phyloP scores from a whole-genome alignment of 2,113 vertebrate genomes.

The Nothobranchius kuhntae region DNA sequence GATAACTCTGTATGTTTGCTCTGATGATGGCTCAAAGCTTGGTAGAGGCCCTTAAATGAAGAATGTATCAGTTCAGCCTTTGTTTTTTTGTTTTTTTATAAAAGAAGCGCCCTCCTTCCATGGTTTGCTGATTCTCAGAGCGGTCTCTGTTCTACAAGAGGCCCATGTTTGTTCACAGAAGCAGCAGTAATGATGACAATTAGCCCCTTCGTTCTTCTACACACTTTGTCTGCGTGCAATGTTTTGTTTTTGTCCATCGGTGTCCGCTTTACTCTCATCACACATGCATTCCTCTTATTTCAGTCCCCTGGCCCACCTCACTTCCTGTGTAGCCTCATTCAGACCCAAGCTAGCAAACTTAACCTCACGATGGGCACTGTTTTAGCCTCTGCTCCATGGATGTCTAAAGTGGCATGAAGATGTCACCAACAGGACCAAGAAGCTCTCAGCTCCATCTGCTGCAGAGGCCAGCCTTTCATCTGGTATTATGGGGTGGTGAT shows the following conservation, averaged over 20 bases:
- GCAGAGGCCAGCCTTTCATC: slow-evolving; percentile 60
- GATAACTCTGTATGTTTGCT: slow-evolving; percentile 53
- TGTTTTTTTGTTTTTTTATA: slow-evolving; percentile 24
- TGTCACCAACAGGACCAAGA: slow-evolving; percentile 60
- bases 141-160: slow-evolving; percentile 57
- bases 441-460: slow-evolving; percentile 70
- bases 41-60: slow-evolving; percentile 6
- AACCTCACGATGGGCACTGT: not conserved
- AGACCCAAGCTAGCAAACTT: slow-evolving; percentile 17
- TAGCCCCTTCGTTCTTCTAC: not conserved
- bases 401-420: slow-evolving; percentile 59
- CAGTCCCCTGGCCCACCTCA: slow-evolving; percentile 13
- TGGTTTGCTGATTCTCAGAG: slow-evolving; percentile 51
- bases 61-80: not conserved
- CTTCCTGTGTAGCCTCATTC: slow-evolving; percentile 24
- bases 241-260: slow-evolving; percentile 58
- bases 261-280: slow-evolving; percentile 32
- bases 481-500: slow-evolving; percentile 65
- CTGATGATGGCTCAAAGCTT: slow-evolving; percentile 5
- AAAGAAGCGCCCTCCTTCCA: slow-evolving; percentile 49
- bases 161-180: slow-evolving; percentile 29
- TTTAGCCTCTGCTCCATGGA: slow-evolving; percentile 27
- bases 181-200: slow-evolving; percentile 25
- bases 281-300: slow-evolving; percentile 27
- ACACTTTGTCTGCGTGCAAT: slow-evolving; percentile 37